Conservation (phyloP, 2,797 vertebrate species). For the Pampus argenteus region DNA sequence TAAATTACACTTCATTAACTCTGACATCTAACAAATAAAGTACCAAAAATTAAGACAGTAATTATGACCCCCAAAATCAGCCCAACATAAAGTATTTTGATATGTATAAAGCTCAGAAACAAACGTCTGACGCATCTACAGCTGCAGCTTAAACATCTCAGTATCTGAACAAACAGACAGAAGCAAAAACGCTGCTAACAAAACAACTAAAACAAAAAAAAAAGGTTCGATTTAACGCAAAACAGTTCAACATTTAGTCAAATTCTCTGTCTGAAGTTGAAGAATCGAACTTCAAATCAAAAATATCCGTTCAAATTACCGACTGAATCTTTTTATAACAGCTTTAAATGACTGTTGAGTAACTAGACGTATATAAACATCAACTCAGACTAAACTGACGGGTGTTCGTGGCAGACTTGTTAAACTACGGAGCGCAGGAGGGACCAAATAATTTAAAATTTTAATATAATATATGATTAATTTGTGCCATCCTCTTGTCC, state of each 20-base stretch:
- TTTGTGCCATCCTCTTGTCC: no score
- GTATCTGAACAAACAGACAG: neutral
- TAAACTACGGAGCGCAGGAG: neutral
- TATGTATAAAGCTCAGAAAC: conserved; percentile 28
- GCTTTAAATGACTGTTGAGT: neutral
- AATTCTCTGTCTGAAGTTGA: neutral
- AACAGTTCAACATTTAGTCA: conserved; percentile 9
- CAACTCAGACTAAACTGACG: no score
- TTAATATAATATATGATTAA: no score
- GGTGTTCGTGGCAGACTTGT: no score
- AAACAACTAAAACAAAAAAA: neutral
- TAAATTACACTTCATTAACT: conserved; percentile 68
- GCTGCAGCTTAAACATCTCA: neutral
- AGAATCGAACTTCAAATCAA: neutral
- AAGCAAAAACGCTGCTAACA: conserved; percentile 1
- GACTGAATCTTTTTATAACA: neutral
- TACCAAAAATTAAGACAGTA: conserved; percentile 43
- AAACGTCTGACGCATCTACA: neutral
- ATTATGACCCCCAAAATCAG: conserved; percentile 7
- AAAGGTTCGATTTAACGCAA: neutral
- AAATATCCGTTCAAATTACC: no score
- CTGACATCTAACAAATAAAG: conserved; percentile 25
- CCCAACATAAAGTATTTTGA: conserved; percentile 35
- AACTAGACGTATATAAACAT: neutral
- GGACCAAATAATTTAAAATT: no score